A percentile compares a stretch with the other conserved stretches of the same genome.
These are phyloP conservation scores for Eupithecia subfuscata DNA, from an alignment of 2,888 invertebrate genomes.

Conservation along the genomic window DNA sequence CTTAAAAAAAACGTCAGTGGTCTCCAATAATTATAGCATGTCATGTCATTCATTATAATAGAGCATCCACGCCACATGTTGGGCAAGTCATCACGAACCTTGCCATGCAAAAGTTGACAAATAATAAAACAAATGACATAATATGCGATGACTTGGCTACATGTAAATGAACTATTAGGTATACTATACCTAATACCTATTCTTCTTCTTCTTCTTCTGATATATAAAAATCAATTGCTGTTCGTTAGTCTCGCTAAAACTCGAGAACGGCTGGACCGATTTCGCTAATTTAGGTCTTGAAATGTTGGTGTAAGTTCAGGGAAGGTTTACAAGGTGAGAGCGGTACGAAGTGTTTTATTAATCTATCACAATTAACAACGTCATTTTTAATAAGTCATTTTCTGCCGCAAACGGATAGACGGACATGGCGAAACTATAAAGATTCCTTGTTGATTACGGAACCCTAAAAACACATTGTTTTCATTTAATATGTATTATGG, in stretches of 20 bases:
- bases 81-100: neutral
- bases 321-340: too few species aligned
- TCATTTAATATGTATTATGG: neutral
- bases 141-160: neutral
- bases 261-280: too few species aligned
- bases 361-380: neutral
- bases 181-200: too few species aligned
- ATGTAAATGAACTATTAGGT: neutral
- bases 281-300: too few species aligned
- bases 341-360: too few species aligned
- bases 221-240: too few species aligned
- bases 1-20: neutral
- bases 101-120: neutral
- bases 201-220: too few species aligned
- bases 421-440: neutral
- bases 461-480: neutral
- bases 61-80: neutral
- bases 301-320: too few species aligned
- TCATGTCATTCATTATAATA: neutral
- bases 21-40: neutral
- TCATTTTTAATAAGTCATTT: neutral
- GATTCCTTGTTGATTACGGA: neutral
- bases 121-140: neutral
- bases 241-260: too few species aligned
- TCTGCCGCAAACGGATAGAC: too few species aligned